These are phyloP conservation scores for Bovichtus variegatus DNA, from an alignment of 2,797 vertebrate genomes.

Conservation along the genomic window DNA sequence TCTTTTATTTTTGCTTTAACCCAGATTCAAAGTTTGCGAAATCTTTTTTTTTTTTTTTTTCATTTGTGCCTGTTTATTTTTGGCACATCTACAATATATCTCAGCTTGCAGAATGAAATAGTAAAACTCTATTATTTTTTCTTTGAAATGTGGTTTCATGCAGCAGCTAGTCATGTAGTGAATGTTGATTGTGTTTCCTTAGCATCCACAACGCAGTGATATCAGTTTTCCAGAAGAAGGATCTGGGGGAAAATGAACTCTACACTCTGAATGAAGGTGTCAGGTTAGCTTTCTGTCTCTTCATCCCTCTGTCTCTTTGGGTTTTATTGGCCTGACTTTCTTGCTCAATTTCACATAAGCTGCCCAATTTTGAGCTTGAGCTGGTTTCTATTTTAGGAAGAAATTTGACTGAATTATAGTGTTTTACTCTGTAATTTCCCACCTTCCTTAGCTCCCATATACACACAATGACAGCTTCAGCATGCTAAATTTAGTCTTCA, in stretches of 20 bases:
- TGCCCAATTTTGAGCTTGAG: background rate
- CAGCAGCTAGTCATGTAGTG: background rate
- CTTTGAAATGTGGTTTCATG: background rate
- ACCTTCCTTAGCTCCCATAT: conserved; percentile 6
- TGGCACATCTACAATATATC: background rate
- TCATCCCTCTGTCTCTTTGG: background rate
- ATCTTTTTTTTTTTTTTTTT: background rate
- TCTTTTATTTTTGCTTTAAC: background rate
- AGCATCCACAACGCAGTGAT: conserved; percentile 98
- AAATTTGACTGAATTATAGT: conserved; percentile 29
- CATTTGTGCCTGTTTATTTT: background rate
- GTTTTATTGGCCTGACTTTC: background rate
- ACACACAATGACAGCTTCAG: conserved; percentile 26
- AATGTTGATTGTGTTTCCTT: conserved; percentile 59
- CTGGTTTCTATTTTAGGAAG: conserved; percentile 28
- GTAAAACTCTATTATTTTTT: background rate
- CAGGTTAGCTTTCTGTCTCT: conserved; percentile 84
- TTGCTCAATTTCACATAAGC: background rate
- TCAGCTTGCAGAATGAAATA: background rate
- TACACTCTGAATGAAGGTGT: conserved; percentile 96
- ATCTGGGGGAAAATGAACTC: conserved; percentile 94
- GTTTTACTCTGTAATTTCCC: conserved; percentile 26
- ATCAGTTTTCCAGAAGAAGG: conserved; percentile 94
- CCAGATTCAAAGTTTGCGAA: background rate
- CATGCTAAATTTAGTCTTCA: conserved; percentile 26